Evolutionary conservation across 2,113 vertebrate genomes (phyloP).

Genomic region (Fukomys damarensis): DNA sequence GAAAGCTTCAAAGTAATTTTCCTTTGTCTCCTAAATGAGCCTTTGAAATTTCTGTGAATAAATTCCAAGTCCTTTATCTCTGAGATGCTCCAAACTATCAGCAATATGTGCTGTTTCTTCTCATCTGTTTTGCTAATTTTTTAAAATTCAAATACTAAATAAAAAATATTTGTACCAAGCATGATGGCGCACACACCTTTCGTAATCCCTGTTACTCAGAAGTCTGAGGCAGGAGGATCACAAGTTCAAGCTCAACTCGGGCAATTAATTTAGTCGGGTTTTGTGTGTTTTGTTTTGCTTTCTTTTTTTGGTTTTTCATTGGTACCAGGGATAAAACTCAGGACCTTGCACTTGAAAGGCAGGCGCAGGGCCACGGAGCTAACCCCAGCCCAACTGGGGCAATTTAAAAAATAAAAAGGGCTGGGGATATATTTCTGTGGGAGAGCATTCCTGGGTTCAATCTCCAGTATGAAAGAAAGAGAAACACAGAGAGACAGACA

Average conservation of each 20-base stretch:
- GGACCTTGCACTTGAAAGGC: too few relatives aligned
- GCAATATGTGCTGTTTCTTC: neutral
- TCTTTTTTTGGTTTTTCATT: too few relatives aligned
- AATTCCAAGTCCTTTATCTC: neutral
- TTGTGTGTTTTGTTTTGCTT: too few relatives aligned
- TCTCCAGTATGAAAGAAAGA: neutral
- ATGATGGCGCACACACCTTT: neutral
- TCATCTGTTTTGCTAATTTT: neutral
- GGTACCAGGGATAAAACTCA: too few relatives aligned
- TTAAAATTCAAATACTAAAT: neutral
- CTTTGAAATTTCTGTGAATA: neutral
- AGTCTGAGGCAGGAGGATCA: neutral
- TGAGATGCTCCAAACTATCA: neutral
- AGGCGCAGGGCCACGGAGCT: too few relatives aligned
- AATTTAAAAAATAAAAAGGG: neutral
- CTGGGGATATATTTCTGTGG: neutral
- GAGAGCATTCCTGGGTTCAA: neutral
- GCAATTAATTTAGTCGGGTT: too few relatives aligned
- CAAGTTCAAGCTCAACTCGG: neutral
- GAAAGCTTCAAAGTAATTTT: slow-evolving; percentile 35
- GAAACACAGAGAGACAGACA: neutral
- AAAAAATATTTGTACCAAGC: neutral
- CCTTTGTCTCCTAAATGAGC: slow-evolving; percentile 33
- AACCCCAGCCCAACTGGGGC: too few relatives aligned
- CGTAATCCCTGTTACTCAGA: neutral